Evolutionary conservation across 1,140 invertebrate species (phyloP).

Genomic region (Steinernema feltiae): DNA sequence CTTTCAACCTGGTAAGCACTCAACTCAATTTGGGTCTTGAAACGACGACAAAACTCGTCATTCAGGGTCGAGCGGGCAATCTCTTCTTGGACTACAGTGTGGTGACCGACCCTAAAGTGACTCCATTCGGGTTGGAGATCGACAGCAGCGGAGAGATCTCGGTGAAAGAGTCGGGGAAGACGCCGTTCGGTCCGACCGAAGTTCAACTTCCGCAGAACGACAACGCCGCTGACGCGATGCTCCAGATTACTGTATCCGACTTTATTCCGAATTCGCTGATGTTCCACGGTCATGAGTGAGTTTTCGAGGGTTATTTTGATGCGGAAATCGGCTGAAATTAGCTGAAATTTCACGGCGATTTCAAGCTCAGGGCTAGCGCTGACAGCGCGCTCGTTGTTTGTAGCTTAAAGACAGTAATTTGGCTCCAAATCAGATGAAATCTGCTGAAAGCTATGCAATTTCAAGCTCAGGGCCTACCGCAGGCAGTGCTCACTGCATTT

Average conservation of each 20-base stretch:
- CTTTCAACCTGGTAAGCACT: neutral
- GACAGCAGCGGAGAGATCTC: conserved; percentile 49
- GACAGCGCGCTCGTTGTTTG: too few species aligned
- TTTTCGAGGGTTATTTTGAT: neutral
- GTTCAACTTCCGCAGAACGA: conserved; percentile 35
- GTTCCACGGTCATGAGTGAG: conserved; percentile 53
- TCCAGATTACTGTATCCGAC: conserved; percentile 55
- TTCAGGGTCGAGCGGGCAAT: conserved; percentile 42
- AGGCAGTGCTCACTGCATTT: too few species aligned
- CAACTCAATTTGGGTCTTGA: neutral
- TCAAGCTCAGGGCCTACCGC: too few species aligned
- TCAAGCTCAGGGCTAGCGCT: too few species aligned
- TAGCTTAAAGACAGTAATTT: too few species aligned
- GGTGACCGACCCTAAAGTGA: conserved; percentile 32
- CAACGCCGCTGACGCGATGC: conserved; percentile 47
- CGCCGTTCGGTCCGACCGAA: conserved; percentile 46
- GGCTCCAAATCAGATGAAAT: too few species aligned
- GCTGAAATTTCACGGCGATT: too few species aligned
- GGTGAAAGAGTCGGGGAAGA: conserved; percentile 26
- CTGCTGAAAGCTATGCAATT: too few species aligned
- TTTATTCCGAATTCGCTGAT: conserved; percentile 53
- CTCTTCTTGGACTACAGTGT: conserved; percentile 52
- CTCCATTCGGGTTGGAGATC: conserved; percentile 46
- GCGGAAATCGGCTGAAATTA: too few species aligned
- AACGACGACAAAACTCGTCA: neutral